These are phyloP conservation scores for Falcaria lacertinaria DNA, from an alignment of 2,888 invertebrate species.

Conservation along the genomic window DNA sequence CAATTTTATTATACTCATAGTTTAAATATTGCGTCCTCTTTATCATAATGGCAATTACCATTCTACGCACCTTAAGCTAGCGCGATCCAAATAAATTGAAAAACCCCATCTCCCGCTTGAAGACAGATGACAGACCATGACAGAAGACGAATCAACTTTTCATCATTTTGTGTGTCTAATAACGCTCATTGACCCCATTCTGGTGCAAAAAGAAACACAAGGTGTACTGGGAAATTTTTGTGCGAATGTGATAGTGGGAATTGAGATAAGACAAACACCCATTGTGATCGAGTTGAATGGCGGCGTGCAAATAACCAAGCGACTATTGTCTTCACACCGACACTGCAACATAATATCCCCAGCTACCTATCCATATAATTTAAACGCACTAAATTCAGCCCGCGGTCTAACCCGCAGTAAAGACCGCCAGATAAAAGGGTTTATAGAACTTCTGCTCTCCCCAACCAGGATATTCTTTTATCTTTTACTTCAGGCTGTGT, in stretches of 20 bases:
- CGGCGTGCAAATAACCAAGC: conserved; percentile 48
- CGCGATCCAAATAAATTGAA: not conserved
- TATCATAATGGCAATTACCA: not conserved
- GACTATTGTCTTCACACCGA: conserved; percentile 39
- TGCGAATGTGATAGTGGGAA: conserved; percentile 67
- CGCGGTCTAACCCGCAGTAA: not conserved
- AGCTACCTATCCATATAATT: not conserved
- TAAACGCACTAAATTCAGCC: conserved; percentile 1
- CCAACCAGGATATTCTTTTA: not conserved
- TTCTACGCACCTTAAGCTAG: not conserved
- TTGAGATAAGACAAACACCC: conserved; percentile 56
- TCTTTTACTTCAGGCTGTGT: not conserved
- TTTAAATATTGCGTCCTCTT: not conserved
- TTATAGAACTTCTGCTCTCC: not conserved
- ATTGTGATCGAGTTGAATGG: conserved; percentile 54
- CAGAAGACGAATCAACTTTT: not conserved
- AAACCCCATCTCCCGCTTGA: not conserved
- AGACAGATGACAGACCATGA: no score
- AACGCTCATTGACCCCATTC: conserved; percentile 43
- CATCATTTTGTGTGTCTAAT: conserved; percentile 10
- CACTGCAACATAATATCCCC: conserved; percentile 2
- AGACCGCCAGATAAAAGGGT: not conserved
- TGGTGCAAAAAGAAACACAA: conserved; percentile 34
- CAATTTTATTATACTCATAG: no score
- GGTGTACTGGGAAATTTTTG: conserved; percentile 63